A percentile compares a stretch with the other conserved stretches of the same genome.
Evolutionary conservation across 2,888 invertebrate species (phyloP).

Genomic region (Athalia cordata): DNA sequence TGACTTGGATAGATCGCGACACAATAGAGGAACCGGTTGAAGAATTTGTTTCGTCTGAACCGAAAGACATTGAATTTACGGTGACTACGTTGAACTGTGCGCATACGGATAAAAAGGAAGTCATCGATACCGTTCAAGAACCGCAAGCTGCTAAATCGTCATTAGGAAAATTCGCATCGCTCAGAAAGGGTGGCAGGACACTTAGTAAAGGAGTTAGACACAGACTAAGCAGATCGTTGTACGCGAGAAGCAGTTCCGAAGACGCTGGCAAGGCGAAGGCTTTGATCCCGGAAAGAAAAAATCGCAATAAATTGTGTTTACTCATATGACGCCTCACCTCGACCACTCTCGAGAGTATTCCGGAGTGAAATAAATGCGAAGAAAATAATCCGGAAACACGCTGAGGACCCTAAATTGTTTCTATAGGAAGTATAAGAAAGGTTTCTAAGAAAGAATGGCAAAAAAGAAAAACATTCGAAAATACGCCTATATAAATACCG

Average conservation of each 20-base stretch:
- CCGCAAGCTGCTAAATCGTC: conserved; percentile 50
- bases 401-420: not conserved
- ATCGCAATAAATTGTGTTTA: conserved; percentile 68
- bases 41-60: conserved; percentile 88
- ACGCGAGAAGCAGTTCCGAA: conserved; percentile 71
- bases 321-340: conserved; percentile 72
- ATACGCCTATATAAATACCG: not conserved
- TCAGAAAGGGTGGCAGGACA: conserved; percentile 75
- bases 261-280: conserved; percentile 65
- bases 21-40: conserved; percentile 94
- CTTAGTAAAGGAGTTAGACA: conserved; percentile 76
- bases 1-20: conserved; percentile 95
- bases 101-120: conserved; percentile 72
- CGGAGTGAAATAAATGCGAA: conserved; percentile 54
- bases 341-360: conserved; percentile 69
- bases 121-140: conserved; percentile 35
- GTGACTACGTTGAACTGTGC: conserved; percentile 89
- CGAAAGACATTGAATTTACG: conserved; percentile 90
- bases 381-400: not conserved
- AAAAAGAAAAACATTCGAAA: not conserved
- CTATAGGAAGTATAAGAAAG: not conserved
- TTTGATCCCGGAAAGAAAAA: conserved; percentile 68
- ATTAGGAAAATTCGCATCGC: conserved; percentile 72
- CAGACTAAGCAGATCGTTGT: conserved; percentile 76
- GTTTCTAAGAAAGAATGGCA: not conserved